Evolutionary conservation across 2,797 vertebrate species (phyloP), one percentile per base, ranked within the genome.

Genomic region (Spea hammondii): DNA sequence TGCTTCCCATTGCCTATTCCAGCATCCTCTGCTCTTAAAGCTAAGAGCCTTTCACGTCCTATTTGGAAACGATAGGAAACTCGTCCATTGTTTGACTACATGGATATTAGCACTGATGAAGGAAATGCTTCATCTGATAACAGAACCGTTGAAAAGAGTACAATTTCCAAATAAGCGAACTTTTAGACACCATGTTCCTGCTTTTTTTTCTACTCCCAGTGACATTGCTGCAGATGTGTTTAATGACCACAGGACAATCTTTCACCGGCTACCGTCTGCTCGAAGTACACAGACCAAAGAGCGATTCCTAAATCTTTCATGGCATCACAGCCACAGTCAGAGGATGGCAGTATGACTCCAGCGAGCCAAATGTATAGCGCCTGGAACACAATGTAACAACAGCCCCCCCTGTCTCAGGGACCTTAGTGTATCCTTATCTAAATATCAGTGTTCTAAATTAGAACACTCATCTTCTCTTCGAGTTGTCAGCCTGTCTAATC

Each of bases 51-150:
- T 92, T 90, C 91, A 91, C 80, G 91, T 92, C 91, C 91, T 93
- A 91, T 93, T 91, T 90, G 90, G 90, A 89, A 88, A 92, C 89
- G 89, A 93, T 93, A 92, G 92, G 92, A 93, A 93, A 88, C 92
- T 89, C 90, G 91, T 89, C 89, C 90, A 93, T 93, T 93, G 92
- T 93, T 92, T 89, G 85, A 17, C 87, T 87, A 89, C 90, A 90
- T 90, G 92, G 90, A 91, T 92, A 92, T 92, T 92, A 92, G 91
- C 91, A 57, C 90, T 88, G 90, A 92, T 92, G 92, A 90, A 92
- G 92, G 92, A 93, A 92, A 91, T 88, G 86, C 85, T 90, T 89
- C 90, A 93, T 93, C 91, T 92, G 92, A 93, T 93, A 92, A 92
- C 89, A 87, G 83, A 88, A 88, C 88, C 83, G 83, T 89, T 85